Percentiles rank a stretch among this genome's conserved stretches.
Evolutionary conservation across 2,888 invertebrate genomes (phyloP).

Genomic region (Eubasilissa splendida): DNA sequence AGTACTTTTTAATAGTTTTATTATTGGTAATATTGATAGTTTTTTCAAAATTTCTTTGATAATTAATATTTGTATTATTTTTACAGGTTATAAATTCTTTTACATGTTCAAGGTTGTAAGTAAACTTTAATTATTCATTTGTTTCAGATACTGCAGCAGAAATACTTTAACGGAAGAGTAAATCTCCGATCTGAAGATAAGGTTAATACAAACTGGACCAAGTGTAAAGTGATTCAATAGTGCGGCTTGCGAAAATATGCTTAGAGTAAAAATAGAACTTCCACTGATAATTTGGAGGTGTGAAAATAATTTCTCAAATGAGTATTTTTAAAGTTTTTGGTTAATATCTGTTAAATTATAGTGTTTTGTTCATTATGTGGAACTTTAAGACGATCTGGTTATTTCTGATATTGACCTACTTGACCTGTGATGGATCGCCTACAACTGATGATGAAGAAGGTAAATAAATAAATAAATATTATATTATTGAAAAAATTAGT

Average conservation of each 20-base stretch:
- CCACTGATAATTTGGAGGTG: not conserved
- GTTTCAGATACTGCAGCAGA: slow-evolving; percentile 5
- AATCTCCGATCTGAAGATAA: too few species aligned
- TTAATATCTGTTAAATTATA: not conserved
- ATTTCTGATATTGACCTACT: slow-evolving; percentile 22
- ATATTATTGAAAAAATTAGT: not conserved
- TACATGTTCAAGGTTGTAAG: too few species aligned
- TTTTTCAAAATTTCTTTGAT: too few species aligned
- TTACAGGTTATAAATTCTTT: too few species aligned
- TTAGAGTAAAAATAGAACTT: not conserved
- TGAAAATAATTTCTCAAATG: slow-evolving; percentile 6
- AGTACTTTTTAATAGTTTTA: too few species aligned
- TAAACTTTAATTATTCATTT: not conserved
- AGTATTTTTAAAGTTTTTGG: slow-evolving; percentile 22
- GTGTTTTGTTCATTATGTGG: slow-evolving; percentile 38
- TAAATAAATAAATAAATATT: slow-evolving; percentile 36
- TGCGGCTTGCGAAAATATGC: not conserved
- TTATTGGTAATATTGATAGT: too few species aligned
- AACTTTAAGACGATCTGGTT: slow-evolving; percentile 21
- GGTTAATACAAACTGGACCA: not conserved
- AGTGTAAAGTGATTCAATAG: not conserved
- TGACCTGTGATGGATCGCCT: slow-evolving; percentile 30
- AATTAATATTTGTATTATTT: too few species aligned
- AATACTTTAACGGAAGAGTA: too few species aligned
- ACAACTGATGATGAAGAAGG: slow-evolving; percentile 53